Base-by-base conservation (phyloP, 2,888 invertebrate species). In the Heliconius ismenius region DNA sequence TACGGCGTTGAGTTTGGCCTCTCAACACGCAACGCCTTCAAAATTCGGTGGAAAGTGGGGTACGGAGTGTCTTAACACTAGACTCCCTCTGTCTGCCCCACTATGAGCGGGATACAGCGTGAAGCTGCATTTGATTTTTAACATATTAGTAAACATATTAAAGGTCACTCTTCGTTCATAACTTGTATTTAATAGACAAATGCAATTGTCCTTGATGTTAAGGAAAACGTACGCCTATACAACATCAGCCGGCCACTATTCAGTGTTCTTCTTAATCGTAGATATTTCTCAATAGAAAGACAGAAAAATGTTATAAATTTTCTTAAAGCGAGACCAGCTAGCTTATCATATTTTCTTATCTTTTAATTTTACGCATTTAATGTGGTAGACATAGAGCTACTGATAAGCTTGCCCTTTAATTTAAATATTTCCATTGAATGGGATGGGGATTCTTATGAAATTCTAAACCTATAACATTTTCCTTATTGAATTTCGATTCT, bases 141-240 rank as follows among this genome's bases (percentile, higher is more conserved):
- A 32, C 32, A 32, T 32, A 32, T 60, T 11, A 60, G 24, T 60
- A 60, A 26, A 4, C 13, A 11, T 24, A 11, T 13, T 60, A 60
- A 60, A 60, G 60, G 3, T 60, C 11, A 15, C 26, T 28, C 32
- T 32, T 32, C 6, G 11, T 28, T 62, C 62, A 26, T 62, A 28
- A 21, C 21, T 63, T 21, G 18, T 28, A 11, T 32, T 18, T 36
- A 63, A 63, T 28, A 63, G 32, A 64, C n/a, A 21, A 36, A 64
- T 21, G 10, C 21, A 3, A 9, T 32, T 36, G 64, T 10, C 64
- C 64, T 64, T 64, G 64, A 64, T 21, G 64, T 32, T 64, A 64
- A 64, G 64, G 64, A 64, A 64, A 64, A 64, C 64, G 63, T 63
- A 62, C 28, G 21, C 28, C 28, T 32, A 28, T 63, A 63, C 28